A percentile compares a stretch with the other conserved stretches of the same genome.
Evolutionary conservation across 2,113 vertebrate species (phyloP).

Genomic region (Heterotilapia buettikoferi): DNA sequence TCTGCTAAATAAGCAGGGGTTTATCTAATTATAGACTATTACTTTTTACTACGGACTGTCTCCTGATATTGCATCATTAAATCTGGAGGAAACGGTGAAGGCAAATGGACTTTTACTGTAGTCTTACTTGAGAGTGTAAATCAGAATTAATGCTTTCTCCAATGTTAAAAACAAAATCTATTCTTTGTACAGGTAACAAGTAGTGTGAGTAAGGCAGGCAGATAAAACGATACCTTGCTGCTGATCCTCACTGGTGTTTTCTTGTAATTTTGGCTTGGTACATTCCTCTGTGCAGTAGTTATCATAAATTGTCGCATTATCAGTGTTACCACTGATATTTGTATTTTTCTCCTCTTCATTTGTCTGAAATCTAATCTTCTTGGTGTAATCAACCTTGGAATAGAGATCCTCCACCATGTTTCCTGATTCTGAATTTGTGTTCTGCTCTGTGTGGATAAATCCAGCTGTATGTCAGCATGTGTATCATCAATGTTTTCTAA

Average conservation of each 20-base stretch:
- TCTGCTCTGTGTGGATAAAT: not conserved
- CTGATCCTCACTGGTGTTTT: not conserved
- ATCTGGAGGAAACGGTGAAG: not conserved
- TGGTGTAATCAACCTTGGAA: not conserved
- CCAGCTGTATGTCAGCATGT: not conserved
- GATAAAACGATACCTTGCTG: not conserved
- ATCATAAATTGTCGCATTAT: not conserved
- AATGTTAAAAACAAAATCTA: not conserved
- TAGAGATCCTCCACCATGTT: not conserved
- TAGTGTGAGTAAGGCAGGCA: not conserved
- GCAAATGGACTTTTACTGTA: not conserved
- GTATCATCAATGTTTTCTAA: not conserved
- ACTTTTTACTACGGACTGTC: no score
- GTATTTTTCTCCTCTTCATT: not conserved
- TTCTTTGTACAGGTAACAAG: not conserved
- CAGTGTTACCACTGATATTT: no score
- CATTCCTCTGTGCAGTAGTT: not conserved
- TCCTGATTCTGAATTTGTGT: not conserved
- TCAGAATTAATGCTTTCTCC: not conserved
- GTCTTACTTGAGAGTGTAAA: not conserved
- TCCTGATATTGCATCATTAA: not conserved
- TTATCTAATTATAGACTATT: no score
- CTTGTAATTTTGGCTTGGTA: not conserved
- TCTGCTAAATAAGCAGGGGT: no score
- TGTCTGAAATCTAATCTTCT: not conserved